Evolutionary conservation across 2,888 invertebrate species (phyloP).

Genomic region (Leptinotarsa tumamoca): DNA sequence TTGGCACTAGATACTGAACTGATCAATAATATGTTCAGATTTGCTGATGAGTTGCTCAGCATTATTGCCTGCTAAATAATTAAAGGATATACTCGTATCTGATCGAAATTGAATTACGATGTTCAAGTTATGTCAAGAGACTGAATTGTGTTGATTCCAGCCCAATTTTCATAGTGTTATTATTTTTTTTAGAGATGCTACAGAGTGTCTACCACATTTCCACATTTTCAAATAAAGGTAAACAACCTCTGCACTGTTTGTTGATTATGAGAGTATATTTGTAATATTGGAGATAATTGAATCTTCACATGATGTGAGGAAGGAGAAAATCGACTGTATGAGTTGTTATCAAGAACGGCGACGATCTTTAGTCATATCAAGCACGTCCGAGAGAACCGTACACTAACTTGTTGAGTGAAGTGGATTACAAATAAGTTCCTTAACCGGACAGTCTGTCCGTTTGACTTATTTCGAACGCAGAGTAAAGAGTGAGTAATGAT

Average conservation of each 20-base stretch:
- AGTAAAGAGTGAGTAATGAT: background rate
- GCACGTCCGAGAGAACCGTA: background rate
- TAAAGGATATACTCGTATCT: no score
- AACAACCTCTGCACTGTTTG: background rate
- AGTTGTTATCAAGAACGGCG: constrained; percentile 11
- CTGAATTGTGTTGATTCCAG: no score
- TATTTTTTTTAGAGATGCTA: no score
- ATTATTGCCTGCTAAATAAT: no score
- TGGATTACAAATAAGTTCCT: constrained; percentile 1
- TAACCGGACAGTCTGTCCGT: background rate
- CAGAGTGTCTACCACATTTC: no score
- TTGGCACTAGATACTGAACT: no score
- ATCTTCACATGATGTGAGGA: background rate
- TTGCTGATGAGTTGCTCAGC: no score
- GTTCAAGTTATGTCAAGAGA: no score
- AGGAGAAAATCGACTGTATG: constrained; percentile 4
- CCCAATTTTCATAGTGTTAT: no score
- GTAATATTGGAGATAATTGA: background rate
- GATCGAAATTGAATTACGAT: no score
- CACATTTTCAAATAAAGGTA: background rate
- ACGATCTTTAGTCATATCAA: constrained; percentile 3
- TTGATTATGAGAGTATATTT: background rate
- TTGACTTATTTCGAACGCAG: background rate
- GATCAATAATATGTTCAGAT: no score
- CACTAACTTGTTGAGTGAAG: constrained; percentile 1